phyloP scores from a whole-genome alignment of 2,888 invertebrate genomes.

The Doris montereyensis region DNA sequence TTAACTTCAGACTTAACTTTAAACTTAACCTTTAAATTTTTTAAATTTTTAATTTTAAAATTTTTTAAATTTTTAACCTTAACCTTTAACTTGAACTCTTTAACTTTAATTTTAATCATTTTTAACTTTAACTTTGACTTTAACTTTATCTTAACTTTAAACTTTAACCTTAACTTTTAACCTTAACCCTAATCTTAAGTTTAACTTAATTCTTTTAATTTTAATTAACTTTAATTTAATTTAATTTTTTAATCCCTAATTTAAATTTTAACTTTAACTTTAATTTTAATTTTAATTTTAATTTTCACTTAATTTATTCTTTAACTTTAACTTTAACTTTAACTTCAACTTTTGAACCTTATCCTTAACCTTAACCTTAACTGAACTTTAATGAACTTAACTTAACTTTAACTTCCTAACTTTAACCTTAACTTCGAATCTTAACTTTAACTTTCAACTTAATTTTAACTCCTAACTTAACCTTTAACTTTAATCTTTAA shows the following conservation, averaged over 20 bases:
- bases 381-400: background rate
- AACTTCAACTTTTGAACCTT: background rate
- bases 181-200: background rate
- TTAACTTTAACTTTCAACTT: background rate
- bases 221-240: too few species aligned
- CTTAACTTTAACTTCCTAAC: background rate
- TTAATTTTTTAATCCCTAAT: too few species aligned
- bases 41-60: background rate
- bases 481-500: too few species aligned
- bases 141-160: too few species aligned
- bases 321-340: too few species aligned
- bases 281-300: background rate
- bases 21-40: too few species aligned
- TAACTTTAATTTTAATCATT: background rate
- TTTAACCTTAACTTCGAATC: background rate
- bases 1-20: background rate
- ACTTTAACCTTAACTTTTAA: background rate
- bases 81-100: too few species aligned
- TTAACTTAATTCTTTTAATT: background rate
- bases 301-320: background rate
- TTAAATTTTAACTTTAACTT: background rate
- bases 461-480: too few species aligned
- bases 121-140: background rate
- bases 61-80: conserved; percentile 13
- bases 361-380: background rate